Base-by-base conservation (phyloP, 2,888 invertebrate genomes). In the Rhynchonema sp. region DNA sequence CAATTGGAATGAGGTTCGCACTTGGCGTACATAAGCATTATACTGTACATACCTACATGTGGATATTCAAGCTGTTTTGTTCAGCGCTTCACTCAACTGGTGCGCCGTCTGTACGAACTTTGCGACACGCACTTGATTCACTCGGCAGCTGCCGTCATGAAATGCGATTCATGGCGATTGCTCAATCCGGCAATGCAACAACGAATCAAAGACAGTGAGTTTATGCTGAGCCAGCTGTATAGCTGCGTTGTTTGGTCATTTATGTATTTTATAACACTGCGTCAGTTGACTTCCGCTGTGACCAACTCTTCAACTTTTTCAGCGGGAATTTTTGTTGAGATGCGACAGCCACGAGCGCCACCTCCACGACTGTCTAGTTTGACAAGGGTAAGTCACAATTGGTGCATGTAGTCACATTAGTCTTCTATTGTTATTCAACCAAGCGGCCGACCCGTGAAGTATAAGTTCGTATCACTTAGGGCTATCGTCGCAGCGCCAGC, bases 101-200 rank as follows among this genome's bases (percentile, higher is more conserved):
- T 68, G 9, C 63, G 65, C 26, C 63, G 70, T 25, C 59, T 70
- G 52, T 64, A 61, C 56, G 69, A 70, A 28, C 80, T 82, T 55
- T 80, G 84, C 30, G 85, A 86, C 69, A 81, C 82, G 64, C 82
- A 83, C 67, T 75, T 86, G 55, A 81, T 84, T 13, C 78, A 83
- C 27, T 84, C 84, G 68, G 83, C 84, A 2, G 70, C 70, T 28
- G 68, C 69, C 2, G 72, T 74, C 2, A 70, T 74, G 23, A 67
- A 69, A 54, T 69, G 71, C 28, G 66, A 68, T 26, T 67, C 68
- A 26, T 74, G 73, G 72, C 60, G 62, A 27, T 65, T 69, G 55
- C 64, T 74, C 30, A 62, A 65, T 38, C 62, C 64, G 3, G 65
- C 66, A 54, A 69, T 72, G 53, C 73, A 74, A 59, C 63, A 67